Base-by-base conservation (phyloP, 2,797 vertebrate genomes). In the Semaprochilodus insignis region DNA sequence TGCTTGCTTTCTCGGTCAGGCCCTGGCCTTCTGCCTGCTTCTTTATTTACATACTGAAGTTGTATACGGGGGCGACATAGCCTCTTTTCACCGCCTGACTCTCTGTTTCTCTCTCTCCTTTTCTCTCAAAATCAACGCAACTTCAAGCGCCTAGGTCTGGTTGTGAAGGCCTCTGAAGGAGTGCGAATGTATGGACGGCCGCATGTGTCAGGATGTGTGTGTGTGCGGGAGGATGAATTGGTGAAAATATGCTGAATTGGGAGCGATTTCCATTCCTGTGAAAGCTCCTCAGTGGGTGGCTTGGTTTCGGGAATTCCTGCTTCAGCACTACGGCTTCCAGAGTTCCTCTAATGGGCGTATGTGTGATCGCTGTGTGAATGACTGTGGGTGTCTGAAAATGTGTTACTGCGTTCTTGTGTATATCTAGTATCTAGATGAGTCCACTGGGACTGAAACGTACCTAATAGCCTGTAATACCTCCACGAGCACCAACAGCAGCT, bases 51-150 rank as follows among this genome's bases (percentile, higher is more conserved):
- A n/a, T n/a, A n/a, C n/a, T n/a, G n/a, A n/a, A n/a, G n/a, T n/a
- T 40, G 40, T 40, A 40, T 40, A 6, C n/a, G n/a, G n/a, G n/a
- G 8, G 40, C 40, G 0, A 8, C 8, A n/a, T n/a, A 31, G 31
- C 31, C 40, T 44, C 40, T 44, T 44, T 6, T 44, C 2, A 3
- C 40, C 5, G 6, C 5, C 40, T 44, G 6, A 2, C 5, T 44
- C 40, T 44, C 40, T 44, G 6, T 44, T 67, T 74, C 76, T 81
- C 86, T 87, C 74, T 44, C 72, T 70, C 8, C 15, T 0, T 70
- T 73, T 81, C 83, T 88, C 78, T 73, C 79, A 66, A 81, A 51
- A 74, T 19, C 52, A 57, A 23, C 72, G n/a, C 72, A 31, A 36
- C 72, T 57, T 74, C 52, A 57, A 34, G 5, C 72, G 4, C 19